Conservation (phyloP, 2,888 invertebrate species). For the Andrena praecox region DNA sequence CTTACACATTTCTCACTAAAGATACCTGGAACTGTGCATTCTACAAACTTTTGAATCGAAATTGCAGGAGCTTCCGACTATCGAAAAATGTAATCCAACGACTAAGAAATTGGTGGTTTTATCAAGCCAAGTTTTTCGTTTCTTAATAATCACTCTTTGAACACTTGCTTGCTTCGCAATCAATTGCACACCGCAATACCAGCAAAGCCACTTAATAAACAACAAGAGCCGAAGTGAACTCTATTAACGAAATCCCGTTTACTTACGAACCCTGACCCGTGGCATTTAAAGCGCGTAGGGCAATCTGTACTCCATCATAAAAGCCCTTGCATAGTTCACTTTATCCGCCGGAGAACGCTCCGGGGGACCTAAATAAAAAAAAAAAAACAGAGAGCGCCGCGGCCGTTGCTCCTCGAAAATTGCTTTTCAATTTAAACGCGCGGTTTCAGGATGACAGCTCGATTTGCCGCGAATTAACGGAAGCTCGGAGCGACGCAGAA, state of each 20-base stretch:
- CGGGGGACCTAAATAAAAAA: slow-evolving; percentile 29
- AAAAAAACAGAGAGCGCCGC: slow-evolving; percentile 11
- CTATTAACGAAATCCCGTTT: background rate
- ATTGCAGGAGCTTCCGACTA: no score
- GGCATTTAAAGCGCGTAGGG: background rate
- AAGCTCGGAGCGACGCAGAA: background rate
- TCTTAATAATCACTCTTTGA: no score
- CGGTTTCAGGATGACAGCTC: slow-evolving; percentile 33
- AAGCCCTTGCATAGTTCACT: background rate
- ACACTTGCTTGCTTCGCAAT: no score
- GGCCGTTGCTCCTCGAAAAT: slow-evolving; percentile 8
- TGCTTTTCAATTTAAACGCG: slow-evolving; percentile 38
- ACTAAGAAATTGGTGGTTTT: no score
- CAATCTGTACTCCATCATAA: background rate
- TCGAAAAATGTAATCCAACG: no score
- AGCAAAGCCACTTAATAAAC: background rate
- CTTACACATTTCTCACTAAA: no score
- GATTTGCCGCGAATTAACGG: slow-evolving; percentile 42
- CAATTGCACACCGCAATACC: no score
- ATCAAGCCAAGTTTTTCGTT: no score
- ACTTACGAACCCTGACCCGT: background rate
- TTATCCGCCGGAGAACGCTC: background rate
- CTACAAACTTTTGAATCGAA: no score
- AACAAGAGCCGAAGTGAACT: background rate
- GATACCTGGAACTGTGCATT: no score